A percentile compares a stretch with the other conserved stretches of the same genome.
Conservation (phyloP, 2,888 invertebrate species). For the Agrochola macilenta region DNA sequence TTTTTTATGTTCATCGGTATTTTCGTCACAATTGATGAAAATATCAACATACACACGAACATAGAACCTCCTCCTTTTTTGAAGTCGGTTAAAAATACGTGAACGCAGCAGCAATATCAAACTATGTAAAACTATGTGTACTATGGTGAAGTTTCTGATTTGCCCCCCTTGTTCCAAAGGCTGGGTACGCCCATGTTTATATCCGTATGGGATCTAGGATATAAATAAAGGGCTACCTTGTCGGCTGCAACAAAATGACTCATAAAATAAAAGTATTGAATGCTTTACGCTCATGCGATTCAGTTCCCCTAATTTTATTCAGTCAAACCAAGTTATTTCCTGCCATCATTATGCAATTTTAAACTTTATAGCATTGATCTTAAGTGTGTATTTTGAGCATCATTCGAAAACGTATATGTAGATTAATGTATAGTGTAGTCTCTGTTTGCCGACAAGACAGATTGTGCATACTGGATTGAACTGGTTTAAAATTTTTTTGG, state of each 20-base stretch:
- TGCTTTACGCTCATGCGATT: constrained; percentile 47
- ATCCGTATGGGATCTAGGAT: constrained; percentile 26
- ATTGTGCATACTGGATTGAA: constrained; percentile 67
- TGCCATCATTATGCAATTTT: constrained; percentile 7
- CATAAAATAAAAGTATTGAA: constrained; percentile 43
- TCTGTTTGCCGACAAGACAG: constrained; percentile 56
- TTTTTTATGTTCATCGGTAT: too few species aligned
- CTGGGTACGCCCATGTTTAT: too few species aligned
- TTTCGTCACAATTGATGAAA: too few species aligned
- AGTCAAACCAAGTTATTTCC: constrained; percentile 20
- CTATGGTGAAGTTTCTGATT: too few species aligned
- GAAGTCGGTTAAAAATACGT: too few species aligned
- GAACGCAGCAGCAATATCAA: too few species aligned
- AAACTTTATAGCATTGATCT: constrained; percentile 16
- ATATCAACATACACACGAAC: too few species aligned
- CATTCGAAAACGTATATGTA: constrained; percentile 6
- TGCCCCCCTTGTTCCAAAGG: too few species aligned
- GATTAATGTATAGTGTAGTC: constrained; percentile 14
- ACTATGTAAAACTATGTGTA: too few species aligned
- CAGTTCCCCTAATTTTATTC: constrained; percentile 60
- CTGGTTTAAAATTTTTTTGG: constrained; percentile 63
- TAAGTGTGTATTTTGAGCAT: constrained; percentile 27
- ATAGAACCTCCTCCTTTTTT: too few species aligned
- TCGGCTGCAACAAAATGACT: constrained; percentile 34
- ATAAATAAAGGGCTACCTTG: constrained; percentile 31